Conservation (phyloP, 2,113 vertebrate genomes). For the Urocynchramus pylzowi region DNA sequence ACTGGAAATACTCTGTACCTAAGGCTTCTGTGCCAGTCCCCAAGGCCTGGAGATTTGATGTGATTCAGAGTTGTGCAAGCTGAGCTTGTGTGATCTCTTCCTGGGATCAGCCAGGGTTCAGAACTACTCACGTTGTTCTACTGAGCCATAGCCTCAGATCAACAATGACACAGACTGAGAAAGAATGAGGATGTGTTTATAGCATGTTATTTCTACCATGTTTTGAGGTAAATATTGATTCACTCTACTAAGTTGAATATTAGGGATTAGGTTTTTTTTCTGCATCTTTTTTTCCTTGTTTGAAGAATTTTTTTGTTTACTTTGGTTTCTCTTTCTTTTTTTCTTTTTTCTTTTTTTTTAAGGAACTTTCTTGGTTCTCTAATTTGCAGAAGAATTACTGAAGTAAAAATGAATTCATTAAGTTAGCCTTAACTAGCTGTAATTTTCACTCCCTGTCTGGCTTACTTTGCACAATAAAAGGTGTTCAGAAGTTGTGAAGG, state of each 20-base stretch:
- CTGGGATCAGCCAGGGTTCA: not conserved
- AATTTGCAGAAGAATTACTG: not conserved
- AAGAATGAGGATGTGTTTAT: conserved; percentile 14
- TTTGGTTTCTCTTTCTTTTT: not conserved
- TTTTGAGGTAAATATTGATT: conserved; percentile 49
- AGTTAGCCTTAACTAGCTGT: not conserved
- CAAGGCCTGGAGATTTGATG: not conserved
- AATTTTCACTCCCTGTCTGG: not conserved
- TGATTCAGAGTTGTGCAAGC: not conserved
- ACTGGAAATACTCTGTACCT: not conserved
- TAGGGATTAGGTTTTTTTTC: not conserved
- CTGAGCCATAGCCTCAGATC: not conserved
- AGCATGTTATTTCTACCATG: not conserved
- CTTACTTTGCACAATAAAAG: conserved; percentile 10
- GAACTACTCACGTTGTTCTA: not conserved
- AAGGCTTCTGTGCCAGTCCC: not conserved
- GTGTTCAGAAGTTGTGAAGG: not conserved
- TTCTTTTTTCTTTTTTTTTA: not conserved
- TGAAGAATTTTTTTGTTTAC: not conserved
- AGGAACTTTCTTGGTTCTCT: not conserved
- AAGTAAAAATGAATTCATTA: conserved; percentile 6
- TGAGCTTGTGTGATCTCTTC: not conserved
- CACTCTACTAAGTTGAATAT: not conserved
- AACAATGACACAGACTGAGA: not conserved
- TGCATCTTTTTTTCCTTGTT: not conserved